Conservation (phyloP, 30 jellyfish, hydroid and myxozoan genomes). For the Aurelia aurita region DNA sequence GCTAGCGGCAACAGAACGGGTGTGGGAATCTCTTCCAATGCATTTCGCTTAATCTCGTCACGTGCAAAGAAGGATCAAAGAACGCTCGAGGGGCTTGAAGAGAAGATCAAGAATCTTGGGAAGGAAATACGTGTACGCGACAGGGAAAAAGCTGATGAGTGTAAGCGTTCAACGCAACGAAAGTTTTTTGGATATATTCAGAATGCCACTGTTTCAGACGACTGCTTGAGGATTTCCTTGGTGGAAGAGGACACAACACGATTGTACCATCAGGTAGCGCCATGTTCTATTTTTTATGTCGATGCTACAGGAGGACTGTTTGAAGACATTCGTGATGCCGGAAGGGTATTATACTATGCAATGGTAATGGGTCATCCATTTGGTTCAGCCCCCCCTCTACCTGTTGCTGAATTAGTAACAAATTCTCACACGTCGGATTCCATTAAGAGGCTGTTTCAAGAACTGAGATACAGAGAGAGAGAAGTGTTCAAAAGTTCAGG, state of each 20-base stretch:
- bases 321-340: neutral
- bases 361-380: neutral
- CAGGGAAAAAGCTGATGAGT: neutral
- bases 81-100: neutral
- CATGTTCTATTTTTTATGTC: neutral
- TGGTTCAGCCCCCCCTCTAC: neutral
- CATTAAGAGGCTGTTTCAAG: neutral
- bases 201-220: neutral
- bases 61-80: slow-evolving; percentile 1
- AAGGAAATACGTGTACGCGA: neutral
- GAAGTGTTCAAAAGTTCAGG: neutral
- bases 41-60: neutral
- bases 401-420: neutral
- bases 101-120: neutral
- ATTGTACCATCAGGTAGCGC: slow-evolving; percentile 5
- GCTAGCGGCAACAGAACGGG: slow-evolving; percentile 49
- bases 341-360: neutral
- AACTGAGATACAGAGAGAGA: neutral
- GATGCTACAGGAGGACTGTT: slow-evolving; percentile 32
- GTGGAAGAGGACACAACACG: slow-evolving; percentile 16
- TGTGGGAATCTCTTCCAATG: slow-evolving; percentile 34
- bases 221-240: neutral
- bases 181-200: slow-evolving; percentile 11
- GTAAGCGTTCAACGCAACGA: neutral
- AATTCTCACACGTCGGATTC: neutral